Evolutionary conservation across 2,888 invertebrate species (phyloP).

Genomic region (Lysandra coridon): DNA sequence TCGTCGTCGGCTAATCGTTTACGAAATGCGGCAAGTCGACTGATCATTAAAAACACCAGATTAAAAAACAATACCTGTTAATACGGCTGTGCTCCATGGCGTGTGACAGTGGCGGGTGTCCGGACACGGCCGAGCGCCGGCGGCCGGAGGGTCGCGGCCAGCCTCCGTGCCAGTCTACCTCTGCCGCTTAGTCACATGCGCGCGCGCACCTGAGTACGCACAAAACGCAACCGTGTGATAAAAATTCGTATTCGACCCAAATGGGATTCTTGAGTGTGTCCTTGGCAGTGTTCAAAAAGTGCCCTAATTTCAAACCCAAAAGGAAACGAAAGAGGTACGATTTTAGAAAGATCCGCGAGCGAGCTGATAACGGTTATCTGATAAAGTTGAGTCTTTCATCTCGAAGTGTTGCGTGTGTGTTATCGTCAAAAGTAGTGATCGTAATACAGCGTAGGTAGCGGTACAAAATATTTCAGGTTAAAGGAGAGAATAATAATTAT

Average conservation of each 20-base stretch:
- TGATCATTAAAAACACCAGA: not conserved
- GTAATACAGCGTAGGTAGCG: not conserved
- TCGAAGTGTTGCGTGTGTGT: not conserved
- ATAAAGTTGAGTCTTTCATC: slow-evolving; percentile 1
- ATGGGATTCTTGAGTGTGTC: slow-evolving; percentile 68
- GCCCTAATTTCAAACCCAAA: slow-evolving; percentile 63
- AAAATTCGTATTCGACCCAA: slow-evolving; percentile 32
- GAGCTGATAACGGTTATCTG: slow-evolving; percentile 28
- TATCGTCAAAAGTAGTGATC: not conserved
- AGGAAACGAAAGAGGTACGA: slow-evolving; percentile 55
- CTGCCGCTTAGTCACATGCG: slow-evolving; percentile 46
- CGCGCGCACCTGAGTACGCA: slow-evolving; percentile 40
- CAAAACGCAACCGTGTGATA: slow-evolving; percentile 51
- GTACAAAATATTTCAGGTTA: not conserved
- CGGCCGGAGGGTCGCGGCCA: slow-evolving; percentile 35
- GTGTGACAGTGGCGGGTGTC: slow-evolving; percentile 24
- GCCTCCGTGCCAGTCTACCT: slow-evolving; percentile 42
- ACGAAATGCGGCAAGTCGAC: not conserved
- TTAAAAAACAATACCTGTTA: not conserved
- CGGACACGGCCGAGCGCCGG: slow-evolving; percentile 30
- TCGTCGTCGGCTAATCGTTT: not conserved
- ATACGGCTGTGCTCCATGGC: not conserved
- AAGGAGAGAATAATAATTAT: not conserved
- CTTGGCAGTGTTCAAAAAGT: slow-evolving; percentile 71
- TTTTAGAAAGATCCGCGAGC: not conserved